Conservation (phyloP, 2,797 vertebrate species). For the Gymnocypris eckloni region DNA sequence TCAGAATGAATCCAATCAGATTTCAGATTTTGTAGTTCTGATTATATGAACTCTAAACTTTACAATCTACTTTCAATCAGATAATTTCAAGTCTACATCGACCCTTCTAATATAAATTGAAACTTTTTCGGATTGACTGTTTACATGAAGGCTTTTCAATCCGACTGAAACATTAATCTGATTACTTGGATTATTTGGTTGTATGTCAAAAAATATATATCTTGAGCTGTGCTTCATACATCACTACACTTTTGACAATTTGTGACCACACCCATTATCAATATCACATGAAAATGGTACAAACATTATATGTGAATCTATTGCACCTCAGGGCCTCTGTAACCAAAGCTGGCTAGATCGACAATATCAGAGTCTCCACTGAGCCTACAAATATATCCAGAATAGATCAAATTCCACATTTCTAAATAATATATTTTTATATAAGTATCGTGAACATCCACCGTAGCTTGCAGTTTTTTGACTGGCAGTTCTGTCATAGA, state of each 20-base stretch:
- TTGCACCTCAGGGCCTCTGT: neutral
- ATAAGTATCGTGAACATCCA: neutral
- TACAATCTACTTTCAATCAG: neutral
- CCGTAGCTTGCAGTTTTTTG: slow-evolving; percentile 10
- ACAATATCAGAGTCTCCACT: neutral
- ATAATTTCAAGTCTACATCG: neutral
- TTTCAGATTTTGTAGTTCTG: too few relatives aligned
- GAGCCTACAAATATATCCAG: neutral
- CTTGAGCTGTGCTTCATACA: neutral
- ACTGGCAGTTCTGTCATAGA: slow-evolving; percentile 21
- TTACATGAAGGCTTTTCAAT: neutral
- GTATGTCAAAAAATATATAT: neutral
- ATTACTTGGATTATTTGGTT: neutral
- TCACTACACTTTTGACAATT: neutral
- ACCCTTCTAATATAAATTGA: neutral
- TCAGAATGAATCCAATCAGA: too few relatives aligned
- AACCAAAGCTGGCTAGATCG: neutral
- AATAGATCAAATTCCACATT: neutral
- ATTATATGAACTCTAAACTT: too few relatives aligned
- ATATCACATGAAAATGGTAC: neutral
- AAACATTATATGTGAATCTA: slow-evolving; percentile 3
- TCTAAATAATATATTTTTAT: slow-evolving; percentile 14
- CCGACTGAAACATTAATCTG: neutral
- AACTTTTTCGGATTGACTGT: neutral
- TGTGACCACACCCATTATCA: neutral